Percentiles rank a stretch among this genome's conserved stretches.
Evolutionary conservation across 2,888 invertebrate species (phyloP).

Genomic region (Leptinotarsa haldemani): DNA sequence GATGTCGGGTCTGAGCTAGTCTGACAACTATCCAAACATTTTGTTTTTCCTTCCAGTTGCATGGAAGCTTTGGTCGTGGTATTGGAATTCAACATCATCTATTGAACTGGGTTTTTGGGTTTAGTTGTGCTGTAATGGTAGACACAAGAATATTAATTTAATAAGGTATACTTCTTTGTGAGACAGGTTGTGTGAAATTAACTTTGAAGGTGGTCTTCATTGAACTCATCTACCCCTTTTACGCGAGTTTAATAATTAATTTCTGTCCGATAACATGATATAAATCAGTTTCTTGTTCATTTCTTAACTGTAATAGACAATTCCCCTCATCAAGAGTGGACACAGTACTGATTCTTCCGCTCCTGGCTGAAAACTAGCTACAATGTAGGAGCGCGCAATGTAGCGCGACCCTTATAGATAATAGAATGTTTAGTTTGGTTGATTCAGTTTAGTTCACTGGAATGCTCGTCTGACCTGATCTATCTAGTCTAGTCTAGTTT

Average conservation of each 20-base stretch:
- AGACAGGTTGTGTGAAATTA: neutral
- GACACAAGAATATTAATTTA: too few species aligned
- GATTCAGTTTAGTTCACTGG: too few species aligned
- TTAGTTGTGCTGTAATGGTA: too few species aligned
- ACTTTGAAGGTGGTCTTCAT: neutral
- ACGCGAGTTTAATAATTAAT: too few species aligned
- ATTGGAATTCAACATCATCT: neutral
- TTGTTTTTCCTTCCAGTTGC: neutral
- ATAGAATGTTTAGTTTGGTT: neutral
- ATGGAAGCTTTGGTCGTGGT: neutral
- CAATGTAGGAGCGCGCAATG: too few species aligned
- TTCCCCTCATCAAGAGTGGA: neutral
- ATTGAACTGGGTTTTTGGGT: neutral
- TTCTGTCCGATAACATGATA: neutral
- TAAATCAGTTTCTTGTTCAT: neutral
- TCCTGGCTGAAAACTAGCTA: too few species aligned
- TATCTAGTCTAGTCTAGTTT: neutral
- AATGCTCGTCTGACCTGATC: too few species aligned
- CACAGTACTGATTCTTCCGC: too few species aligned
- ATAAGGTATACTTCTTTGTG: neutral
- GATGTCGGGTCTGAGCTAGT: too few species aligned
- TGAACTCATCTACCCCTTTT: neutral
- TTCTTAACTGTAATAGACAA: neutral
- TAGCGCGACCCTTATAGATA: neutral
- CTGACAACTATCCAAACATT: too few species aligned